Evolutionary conservation across 2,113 vertebrate species (phyloP), one percentile per base, ranked within the genome.

Genomic region (pig (Sus scrofa)): DNA sequence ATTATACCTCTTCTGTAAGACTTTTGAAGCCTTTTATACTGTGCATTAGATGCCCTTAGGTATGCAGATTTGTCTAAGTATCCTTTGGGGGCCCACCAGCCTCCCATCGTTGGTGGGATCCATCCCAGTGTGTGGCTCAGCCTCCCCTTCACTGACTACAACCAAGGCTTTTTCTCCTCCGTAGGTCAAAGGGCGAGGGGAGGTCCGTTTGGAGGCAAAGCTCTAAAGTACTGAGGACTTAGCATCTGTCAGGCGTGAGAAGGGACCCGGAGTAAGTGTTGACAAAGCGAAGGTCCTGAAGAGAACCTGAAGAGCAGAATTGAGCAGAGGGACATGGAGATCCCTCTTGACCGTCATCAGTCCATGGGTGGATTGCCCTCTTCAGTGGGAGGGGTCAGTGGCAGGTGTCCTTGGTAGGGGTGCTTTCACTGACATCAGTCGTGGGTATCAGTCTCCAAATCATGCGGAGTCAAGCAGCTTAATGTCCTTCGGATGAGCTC

Each of bases 131-230:
- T 30, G 15, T 26, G 30, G 18, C 68, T 73, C 34, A 63, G 3
- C 14, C 56, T 87, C 27, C 83, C 27, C 8, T 68, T 78, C 3
- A 3, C 60, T 79, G 81, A 15, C 32, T 8, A 1, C 7, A 22
- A 20, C 44, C 44, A 37, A 50, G 18, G 26, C 4, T 50, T 2
- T 78, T 16, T 83, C 77, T 56, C 6, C 44, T 77, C 16, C 14
- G 1, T 13, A 22, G 58, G 54, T 44, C 32, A 74, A 9, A 67
- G 3, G 19, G 14, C 0, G 2, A 39, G 18, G 3, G 20, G 4
- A 67, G 58, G 26, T 52, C 32, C 12, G 0, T 34, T 83, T 78
- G 77, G 65, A 71, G 52, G 82, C 73, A 86, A 62, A 87, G 14
- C 22, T 52, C 34, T 68, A 27, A 89, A 50, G 20, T 24, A 44